Evolutionary conservation across 2,888 invertebrate species (phyloP).

Genomic region (Andrena bucephala): DNA sequence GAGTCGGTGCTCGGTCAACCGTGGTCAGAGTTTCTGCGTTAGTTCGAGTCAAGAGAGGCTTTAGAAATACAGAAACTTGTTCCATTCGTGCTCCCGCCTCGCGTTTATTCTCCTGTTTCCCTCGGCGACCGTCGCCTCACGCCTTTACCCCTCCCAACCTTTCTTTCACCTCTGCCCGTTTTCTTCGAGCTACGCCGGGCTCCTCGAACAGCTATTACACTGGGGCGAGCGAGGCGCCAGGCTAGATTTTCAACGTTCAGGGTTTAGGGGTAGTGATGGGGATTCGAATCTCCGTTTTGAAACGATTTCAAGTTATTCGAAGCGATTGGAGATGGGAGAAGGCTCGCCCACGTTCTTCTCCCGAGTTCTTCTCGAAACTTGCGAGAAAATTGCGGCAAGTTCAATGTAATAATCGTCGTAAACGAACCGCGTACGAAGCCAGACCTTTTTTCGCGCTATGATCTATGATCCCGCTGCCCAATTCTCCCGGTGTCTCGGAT

Average conservation of each 20-base stretch:
- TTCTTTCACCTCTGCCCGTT: background rate
- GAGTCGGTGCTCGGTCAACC: conserved; percentile 52
- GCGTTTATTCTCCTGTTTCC: conserved; percentile 33
- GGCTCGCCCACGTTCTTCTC: background rate
- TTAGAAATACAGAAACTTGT: conserved; percentile 75
- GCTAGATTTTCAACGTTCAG: background rate
- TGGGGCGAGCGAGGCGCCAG: background rate
- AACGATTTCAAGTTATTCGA: background rate
- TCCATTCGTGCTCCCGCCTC: conserved; percentile 54
- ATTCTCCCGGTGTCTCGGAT: conserved; percentile 48
- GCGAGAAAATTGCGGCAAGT: background rate
- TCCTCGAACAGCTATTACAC: background rate
- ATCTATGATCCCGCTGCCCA: conserved; percentile 46
- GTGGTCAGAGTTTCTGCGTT: conserved; percentile 38
- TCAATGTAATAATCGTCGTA: background rate
- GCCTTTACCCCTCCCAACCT: background rate
- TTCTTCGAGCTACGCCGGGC: background rate
- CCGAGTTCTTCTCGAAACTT: background rate
- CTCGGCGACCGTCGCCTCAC: conserved; percentile 24
- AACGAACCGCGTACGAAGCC: background rate
- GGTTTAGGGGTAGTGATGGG: no score
- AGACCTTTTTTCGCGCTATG: conserved; percentile 33
- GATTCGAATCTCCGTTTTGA: no score
- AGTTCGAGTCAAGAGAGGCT: conserved; percentile 52
- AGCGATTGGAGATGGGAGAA: background rate